Evolutionary conservation across 1,140 invertebrate species (phyloP).

Genomic region (Whitmania pigra): DNA sequence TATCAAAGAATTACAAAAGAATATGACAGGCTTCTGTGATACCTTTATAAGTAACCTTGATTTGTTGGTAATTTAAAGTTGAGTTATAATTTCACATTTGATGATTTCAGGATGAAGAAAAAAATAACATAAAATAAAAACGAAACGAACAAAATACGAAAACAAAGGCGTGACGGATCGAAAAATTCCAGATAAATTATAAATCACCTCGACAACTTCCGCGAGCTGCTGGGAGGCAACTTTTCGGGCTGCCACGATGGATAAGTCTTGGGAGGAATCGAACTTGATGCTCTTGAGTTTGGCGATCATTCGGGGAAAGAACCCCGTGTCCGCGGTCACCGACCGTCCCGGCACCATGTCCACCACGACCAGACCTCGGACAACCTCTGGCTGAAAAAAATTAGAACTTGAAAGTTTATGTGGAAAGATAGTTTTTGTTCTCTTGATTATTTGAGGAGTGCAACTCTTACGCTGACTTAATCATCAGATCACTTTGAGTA

Average conservation of each 20-base stretch:
- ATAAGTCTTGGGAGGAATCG: background rate
- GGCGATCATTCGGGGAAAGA: background rate
- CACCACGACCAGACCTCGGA: conserved; percentile 63
- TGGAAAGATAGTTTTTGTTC: background rate
- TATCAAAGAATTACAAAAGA: no score
- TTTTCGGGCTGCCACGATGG: background rate
- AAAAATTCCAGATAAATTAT: no score
- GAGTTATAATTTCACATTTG: no score
- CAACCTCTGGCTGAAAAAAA: conserved; percentile 47
- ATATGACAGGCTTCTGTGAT: no score
- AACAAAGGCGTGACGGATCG: no score
- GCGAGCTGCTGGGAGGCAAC: background rate
- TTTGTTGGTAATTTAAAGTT: no score
- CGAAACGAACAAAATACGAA: no score
- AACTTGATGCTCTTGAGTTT: conserved; percentile 1
- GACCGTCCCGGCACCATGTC: conserved; percentile 59
- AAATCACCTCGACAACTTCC: background rate
- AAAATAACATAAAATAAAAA: no score
- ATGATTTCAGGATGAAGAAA: no score
- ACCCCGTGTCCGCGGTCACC: conserved; percentile 2
- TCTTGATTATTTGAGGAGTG: background rate
- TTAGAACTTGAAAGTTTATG: background rate
- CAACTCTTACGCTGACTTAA: no score
- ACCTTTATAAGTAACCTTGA: no score
- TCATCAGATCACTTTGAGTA: background rate